Conservation (phyloP, 2,888 invertebrate genomes). For the Andrena flavipes region DNA sequence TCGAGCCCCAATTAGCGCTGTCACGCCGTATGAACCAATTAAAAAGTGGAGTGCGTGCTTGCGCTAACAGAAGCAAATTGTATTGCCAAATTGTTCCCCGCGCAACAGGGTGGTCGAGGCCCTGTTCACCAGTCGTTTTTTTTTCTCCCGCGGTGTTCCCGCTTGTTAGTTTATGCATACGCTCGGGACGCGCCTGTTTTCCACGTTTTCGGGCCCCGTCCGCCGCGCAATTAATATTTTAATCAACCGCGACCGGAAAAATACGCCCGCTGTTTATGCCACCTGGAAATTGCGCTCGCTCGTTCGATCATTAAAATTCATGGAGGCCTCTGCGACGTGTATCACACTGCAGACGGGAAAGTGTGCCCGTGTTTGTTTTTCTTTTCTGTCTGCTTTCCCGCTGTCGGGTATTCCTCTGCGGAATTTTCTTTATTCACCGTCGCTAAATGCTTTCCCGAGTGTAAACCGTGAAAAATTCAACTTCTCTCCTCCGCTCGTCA, state of each 20-base stretch:
- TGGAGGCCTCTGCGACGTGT: slow-evolving; percentile 25
- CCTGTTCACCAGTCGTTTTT: slow-evolving; percentile 8
- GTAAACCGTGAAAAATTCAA: no score
- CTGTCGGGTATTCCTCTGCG: not conserved
- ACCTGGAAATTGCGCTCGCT: slow-evolving; percentile 24
- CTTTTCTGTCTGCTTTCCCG: slow-evolving; percentile 9
- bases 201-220: slow-evolving; percentile 40
- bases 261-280: slow-evolving; percentile 38
- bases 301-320: slow-evolving; percentile 64
- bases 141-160: not conserved
- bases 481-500: no score
- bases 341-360: not conserved
- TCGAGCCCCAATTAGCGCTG: slow-evolving; percentile 30
- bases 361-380: slow-evolving; percentile 8
- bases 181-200: slow-evolving; percentile 13
- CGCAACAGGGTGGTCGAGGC: slow-evolving; percentile 12
- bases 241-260: slow-evolving; percentile 46
- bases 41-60: not conserved
- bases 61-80: slow-evolving; percentile 11
- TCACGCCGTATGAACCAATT: not conserved
- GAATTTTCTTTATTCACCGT: not conserved
- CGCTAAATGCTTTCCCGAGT: not conserved
- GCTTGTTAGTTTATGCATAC: slow-evolving; percentile 39
- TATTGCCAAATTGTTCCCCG: slow-evolving; percentile 28
- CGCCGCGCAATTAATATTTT: slow-evolving; percentile 65